Evolutionary conservation across 2,113 vertebrate species (phyloP), one percentile per base, ranked within the genome.

Genomic region (Cavia aperea): DNA sequence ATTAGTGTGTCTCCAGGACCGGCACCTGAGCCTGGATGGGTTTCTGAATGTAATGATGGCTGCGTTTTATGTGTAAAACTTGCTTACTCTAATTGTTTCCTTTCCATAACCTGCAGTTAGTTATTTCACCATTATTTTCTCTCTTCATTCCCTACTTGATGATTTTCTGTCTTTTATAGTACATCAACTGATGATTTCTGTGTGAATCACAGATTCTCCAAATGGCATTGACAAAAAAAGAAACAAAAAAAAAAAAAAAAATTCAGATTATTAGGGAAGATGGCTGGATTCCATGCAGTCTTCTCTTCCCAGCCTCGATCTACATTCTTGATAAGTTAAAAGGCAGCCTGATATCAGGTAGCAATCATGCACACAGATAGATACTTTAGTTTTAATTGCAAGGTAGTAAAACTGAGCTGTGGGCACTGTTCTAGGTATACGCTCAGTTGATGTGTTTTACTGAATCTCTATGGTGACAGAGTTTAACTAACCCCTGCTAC

Each of bases 41-140:
- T 89, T 96, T 96, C 85, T 95, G 63, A 65, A 33, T 89, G 85
- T 93, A 36, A 75, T 77, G 86, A 65, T 91, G 60, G 84, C 88
- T 72, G 66, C 77, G 31, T 58, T 95, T 90, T 92, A 24, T 85
- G 70, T 94, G 81, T 95, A 85, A 88, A 33, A 14, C 49, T 63
- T 86, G n/a, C 31, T 66, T 79, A 36, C 43, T 89, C 87, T 90
- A 70, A 29, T 81, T 16, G 39, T 87, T 84, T 94, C 5, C 23
- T 33, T 86, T 90, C 90, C 49, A 23, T 79, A 33, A 18, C 68
- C 83, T 84, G n/a, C 26, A 75, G 73, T 87, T 73, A 72, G 2
- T 7, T 56, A 51, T 58, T 33, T 68, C 18, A 1, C 81, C 62
- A 62, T 24, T 72, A 16, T 77, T 68, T 95, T 93, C 81, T 88